phyloP scores from a whole-genome alignment of 2,888 invertebrate species.

The Tillus elongatus region DNA sequence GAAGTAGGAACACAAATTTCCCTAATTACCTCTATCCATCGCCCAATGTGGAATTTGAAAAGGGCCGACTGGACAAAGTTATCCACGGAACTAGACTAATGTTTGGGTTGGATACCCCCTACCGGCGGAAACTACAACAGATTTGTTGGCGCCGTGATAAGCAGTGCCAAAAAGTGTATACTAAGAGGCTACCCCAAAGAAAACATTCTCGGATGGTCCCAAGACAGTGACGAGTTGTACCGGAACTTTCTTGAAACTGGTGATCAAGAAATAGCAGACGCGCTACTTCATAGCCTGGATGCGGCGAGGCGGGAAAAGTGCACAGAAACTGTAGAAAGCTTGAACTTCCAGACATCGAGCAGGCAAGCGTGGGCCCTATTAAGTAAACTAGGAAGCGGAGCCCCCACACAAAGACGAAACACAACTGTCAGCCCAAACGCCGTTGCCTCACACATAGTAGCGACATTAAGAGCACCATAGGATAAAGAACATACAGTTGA shows the following conservation, averaged over 20 bases:
- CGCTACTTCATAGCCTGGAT: conserved; percentile 15
- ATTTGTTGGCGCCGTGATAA: conserved; percentile 10
- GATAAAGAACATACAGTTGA: too few relatives aligned
- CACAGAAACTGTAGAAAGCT: conserved; percentile 12
- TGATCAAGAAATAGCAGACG: conserved; percentile 15
- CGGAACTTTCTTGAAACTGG: too few relatives aligned
- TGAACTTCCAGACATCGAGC: conserved; percentile 15
- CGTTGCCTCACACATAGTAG: too few relatives aligned
- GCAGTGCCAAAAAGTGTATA: conserved; percentile 7
- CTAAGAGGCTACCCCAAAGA: conserved; percentile 10
- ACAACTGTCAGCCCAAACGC: conserved; percentile 4
- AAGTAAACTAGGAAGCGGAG: conserved; percentile 12
- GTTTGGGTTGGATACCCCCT: too few relatives aligned
- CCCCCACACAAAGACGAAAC: too few relatives aligned
- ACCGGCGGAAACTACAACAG: conserved; percentile 7
- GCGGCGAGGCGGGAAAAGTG: conserved; percentile 12
- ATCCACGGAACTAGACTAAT: conserved; percentile 10
- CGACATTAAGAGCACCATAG: too few relatives aligned
- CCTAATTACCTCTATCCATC: conserved; percentile 7
- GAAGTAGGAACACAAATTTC: conserved; percentile 11
- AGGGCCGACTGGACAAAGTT: conserved; percentile 14
- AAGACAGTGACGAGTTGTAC: conserved; percentile 7
- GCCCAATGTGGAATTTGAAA: conserved; percentile 15
- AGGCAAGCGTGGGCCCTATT: conserved; percentile 12
- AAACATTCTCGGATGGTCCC: conserved; percentile 9